Conservation (phyloP, 2,797 vertebrate species). For the Mycteria americana region DNA sequence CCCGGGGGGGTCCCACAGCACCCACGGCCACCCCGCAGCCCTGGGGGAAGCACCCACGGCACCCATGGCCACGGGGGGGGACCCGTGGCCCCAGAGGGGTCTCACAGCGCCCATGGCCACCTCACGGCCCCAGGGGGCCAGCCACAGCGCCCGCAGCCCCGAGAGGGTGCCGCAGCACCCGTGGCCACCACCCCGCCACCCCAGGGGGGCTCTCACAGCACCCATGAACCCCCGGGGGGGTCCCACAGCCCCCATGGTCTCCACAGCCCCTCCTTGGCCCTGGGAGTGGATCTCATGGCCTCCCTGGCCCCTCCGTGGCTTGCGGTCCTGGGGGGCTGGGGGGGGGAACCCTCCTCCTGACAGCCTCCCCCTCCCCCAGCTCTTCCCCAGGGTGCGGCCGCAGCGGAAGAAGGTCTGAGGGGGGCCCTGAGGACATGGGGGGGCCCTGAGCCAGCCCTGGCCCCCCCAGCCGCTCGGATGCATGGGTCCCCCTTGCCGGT, state of each 20-base stretch:
- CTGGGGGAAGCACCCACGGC: not conserved
- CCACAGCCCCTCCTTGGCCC: too few species aligned
- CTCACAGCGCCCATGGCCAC: not conserved
- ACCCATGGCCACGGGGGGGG: not conserved
- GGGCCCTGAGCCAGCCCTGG: not conserved
- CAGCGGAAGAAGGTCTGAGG: conserved; percentile 51
- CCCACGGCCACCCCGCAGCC: not conserved
- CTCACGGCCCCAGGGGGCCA: not conserved
- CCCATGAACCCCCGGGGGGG: too few species aligned
- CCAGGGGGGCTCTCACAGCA: not conserved
- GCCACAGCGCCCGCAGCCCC: not conserved
- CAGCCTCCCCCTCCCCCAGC: conserved; percentile 8
- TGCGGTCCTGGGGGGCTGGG: too few species aligned
- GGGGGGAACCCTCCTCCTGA: too few species aligned
- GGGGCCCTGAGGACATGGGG: not conserved
- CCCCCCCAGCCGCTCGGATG: not conserved
- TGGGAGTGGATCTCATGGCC: too few species aligned
- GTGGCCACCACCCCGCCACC: not conserved
- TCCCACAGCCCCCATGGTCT: not conserved
- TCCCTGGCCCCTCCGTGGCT: not conserved
- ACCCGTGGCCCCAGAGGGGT: not conserved
- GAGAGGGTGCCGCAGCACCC: too few species aligned
- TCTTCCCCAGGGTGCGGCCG: conserved; percentile 72
- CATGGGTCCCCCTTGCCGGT: not conserved
- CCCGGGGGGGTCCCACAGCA: not conserved